Conservation (phyloP, 2,113 vertebrate genomes). For the Dasyurus viverrinus region DNA sequence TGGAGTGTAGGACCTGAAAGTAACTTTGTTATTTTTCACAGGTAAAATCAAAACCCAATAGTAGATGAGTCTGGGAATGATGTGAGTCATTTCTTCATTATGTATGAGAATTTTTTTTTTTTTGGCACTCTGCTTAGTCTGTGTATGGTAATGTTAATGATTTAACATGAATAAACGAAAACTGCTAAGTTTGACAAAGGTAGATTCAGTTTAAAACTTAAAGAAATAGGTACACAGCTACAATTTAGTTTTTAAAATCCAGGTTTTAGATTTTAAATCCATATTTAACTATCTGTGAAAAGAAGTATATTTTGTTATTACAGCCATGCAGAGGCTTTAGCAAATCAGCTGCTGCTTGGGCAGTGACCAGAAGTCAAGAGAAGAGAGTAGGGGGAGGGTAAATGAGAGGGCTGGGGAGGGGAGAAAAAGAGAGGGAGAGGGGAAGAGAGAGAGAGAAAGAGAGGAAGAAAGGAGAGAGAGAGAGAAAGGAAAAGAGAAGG, state of each 20-base stretch:
- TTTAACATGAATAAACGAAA: conserved; percentile 59
- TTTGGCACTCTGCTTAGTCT: conserved; percentile 49
- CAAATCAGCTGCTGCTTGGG: neutral
- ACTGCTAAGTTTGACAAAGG: conserved; percentile 20
- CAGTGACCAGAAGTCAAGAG: neutral
- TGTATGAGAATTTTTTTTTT: conserved; percentile 50
- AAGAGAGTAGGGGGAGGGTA: neutral
- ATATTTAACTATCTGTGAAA: neutral
- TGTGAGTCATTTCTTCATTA: conserved; percentile 77
- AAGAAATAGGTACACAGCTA: conserved; percentile 15
- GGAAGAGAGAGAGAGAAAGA: neutral
- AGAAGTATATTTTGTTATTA: conserved; percentile 25
- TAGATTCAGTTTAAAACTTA: conserved; percentile 20
- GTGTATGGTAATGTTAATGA: conserved; percentile 51
- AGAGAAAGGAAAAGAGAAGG: too few relatives aligned
- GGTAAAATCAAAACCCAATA: conserved; percentile 73
- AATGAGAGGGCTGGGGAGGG: neutral
- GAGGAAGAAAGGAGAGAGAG: too few relatives aligned
- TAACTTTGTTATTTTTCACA: conserved; percentile 74
- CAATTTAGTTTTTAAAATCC: conserved; percentile 47
- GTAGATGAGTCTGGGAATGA: conserved; percentile 72
- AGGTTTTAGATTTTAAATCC: conserved; percentile 8
- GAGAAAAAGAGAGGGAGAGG: too few relatives aligned
- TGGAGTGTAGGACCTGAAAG: conserved; percentile 65
- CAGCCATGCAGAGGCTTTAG: conserved; percentile 16